phyloP scores from a whole-genome alignment of 2,113 vertebrate species.

The Megaleporinus macrocephalus region DNA sequence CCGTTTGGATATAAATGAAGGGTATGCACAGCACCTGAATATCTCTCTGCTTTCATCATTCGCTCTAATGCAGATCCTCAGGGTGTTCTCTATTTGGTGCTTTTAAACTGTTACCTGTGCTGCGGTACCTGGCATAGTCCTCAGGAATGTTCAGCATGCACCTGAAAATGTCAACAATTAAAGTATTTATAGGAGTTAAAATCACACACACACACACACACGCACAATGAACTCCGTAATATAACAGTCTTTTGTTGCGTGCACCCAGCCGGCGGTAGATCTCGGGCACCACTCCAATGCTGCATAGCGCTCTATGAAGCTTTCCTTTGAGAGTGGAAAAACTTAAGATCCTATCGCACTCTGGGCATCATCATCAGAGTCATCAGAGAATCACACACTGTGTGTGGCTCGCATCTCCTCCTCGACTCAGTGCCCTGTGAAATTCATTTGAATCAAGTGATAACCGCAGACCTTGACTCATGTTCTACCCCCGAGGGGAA shows the following conservation, averaged over 20 bases:
- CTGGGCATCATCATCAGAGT: slow-evolving; percentile 64
- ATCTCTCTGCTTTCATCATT: neutral
- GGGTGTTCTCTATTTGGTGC: slow-evolving; percentile 32
- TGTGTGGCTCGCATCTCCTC: slow-evolving; percentile 65
- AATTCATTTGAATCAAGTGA: slow-evolving; percentile 65
- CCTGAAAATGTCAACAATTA: slow-evolving; percentile 75
- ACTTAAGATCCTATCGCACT: slow-evolving; percentile 69
- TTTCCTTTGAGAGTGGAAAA: slow-evolving; percentile 62
- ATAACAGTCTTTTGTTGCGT: slow-evolving; percentile 76
- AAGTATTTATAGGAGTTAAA: slow-evolving; percentile 72
- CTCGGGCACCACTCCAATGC: slow-evolving; percentile 56
- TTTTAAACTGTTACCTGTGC: slow-evolving; percentile 60
- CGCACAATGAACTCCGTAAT: slow-evolving; percentile 52
- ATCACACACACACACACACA: slow-evolving; percentile 38
- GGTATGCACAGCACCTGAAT: neutral
- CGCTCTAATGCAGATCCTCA: neutral
- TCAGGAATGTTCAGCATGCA: slow-evolving; percentile 76
- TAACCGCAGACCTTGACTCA: slow-evolving; percentile 53
- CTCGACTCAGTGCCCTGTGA: slow-evolving; percentile 58
- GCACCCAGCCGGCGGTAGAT: slow-evolving; percentile 54
- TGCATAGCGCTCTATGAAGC: slow-evolving; percentile 51
- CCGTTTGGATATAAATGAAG: too few relatives aligned
- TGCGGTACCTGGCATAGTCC: slow-evolving; percentile 58
- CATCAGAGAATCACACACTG: slow-evolving; percentile 63
- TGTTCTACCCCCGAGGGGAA: slow-evolving; percentile 50